A percentile compares a stretch with the other conserved stretches of the same genome.
Conservation (phyloP, 2,797 vertebrate species). For the Alectoris magna region DNA sequence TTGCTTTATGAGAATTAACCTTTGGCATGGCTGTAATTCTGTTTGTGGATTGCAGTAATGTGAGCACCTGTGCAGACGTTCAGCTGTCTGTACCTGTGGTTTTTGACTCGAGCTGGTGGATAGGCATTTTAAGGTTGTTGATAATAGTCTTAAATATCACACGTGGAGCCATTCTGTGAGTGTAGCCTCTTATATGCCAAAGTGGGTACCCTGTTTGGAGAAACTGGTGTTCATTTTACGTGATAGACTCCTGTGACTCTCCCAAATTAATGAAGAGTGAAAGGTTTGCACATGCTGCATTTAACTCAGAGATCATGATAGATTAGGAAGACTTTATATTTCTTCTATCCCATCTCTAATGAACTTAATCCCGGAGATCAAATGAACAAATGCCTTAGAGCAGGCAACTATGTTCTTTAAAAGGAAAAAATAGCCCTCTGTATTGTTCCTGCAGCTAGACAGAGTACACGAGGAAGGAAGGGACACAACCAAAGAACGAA, state of each 20-base stretch:
- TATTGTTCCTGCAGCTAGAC: neutral
- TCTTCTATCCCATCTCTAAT: neutral
- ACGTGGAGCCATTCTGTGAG: neutral
- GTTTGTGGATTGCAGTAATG: accelerated
- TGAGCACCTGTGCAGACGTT: accelerated
- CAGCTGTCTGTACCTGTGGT: accelerated
- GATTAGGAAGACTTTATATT: neutral
- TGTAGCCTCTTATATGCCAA: accelerated
- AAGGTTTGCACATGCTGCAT: neutral
- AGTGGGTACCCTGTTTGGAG: neutral
- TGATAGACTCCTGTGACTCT: neutral
- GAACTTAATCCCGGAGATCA: neutral
- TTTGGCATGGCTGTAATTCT: neutral
- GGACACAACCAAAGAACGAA: neutral
- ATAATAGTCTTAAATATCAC: neutral
- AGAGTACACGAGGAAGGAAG: neutral
- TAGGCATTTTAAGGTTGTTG: neutral
- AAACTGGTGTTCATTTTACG: neutral
- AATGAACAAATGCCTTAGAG: neutral
- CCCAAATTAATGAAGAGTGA: neutral
- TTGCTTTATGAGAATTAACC: neutral
- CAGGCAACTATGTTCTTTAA: neutral
- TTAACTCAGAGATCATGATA: neutral
- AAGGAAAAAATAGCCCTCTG: neutral
- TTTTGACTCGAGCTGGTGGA: neutral